Conservation (phyloP, 2,797 vertebrate species). For the Ciconia nigra region DNA sequence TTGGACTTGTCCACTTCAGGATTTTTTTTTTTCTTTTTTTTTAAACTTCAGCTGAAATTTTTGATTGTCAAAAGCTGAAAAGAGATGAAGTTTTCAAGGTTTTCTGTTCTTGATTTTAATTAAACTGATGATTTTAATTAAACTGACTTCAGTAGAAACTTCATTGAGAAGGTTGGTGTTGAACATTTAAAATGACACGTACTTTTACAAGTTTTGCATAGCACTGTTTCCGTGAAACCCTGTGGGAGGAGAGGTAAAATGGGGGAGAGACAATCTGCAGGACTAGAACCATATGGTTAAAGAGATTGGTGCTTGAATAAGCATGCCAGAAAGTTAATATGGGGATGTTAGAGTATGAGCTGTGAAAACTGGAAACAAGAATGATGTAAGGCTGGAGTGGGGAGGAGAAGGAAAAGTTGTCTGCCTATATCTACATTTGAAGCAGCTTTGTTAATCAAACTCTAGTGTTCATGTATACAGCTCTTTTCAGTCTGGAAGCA, state of each 20-base stretch:
- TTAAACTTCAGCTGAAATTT: background rate
- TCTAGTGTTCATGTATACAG: background rate
- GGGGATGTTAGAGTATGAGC: background rate
- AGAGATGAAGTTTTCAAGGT: background rate
- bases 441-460: conserved; percentile 1
- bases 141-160: background rate
- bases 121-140: background rate
- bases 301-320: background rate
- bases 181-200: background rate
- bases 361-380: background rate
- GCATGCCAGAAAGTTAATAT: background rate
- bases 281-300: conserved; percentile 43
- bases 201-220: background rate
- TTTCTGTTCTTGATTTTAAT: background rate
- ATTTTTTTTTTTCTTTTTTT: background rate
- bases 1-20: background rate
- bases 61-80: background rate
- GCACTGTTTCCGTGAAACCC: background rate
- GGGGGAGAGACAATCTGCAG: conserved; percentile 41
- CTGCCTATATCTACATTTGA: background rate
- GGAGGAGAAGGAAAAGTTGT: background rate
- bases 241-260: conserved; percentile 26
- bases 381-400: background rate
- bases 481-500: background rate
- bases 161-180: background rate